These are phyloP conservation scores for Alosa alosa DNA, from an alignment of 2,113 vertebrate species.

Conservation along the genomic window DNA sequence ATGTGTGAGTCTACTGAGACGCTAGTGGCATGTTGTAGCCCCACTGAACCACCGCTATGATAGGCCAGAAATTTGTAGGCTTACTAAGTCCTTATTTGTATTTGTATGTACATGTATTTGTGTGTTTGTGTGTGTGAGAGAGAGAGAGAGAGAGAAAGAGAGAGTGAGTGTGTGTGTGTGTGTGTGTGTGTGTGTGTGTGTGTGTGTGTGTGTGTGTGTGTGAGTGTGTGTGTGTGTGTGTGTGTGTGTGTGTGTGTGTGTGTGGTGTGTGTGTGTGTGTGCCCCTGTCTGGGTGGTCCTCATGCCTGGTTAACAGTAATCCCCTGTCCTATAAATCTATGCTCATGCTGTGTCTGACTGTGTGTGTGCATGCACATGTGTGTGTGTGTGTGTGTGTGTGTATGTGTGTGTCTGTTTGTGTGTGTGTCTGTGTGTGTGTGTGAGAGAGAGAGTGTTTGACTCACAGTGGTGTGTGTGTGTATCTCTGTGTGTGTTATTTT, in stretches of 20 bases:
- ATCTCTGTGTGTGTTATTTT: neutral
- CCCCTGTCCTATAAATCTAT: conserved; percentile 72
- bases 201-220: conserved; percentile 4
- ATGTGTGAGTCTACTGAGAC: too few species aligned
- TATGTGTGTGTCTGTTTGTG: conserved; percentile 48
- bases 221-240: conserved; percentile 19
- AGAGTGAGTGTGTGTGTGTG: conserved; percentile 8
- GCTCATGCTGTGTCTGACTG: conserved; percentile 58
- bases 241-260: conserved; percentile 30
- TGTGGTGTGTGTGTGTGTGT: conserved; percentile 51
- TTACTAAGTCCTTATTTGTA: neutral
- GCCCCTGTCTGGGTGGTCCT: conserved; percentile 72
- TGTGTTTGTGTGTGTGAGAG: neutral
- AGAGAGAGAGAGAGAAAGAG: too few species aligned
- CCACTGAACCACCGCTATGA: too few species aligned
- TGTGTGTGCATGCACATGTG: neutral
- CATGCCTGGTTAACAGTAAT: conserved; percentile 68
- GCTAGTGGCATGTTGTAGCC: too few species aligned
- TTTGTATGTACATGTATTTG: neutral
- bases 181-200: neutral
- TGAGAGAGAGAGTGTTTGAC: conserved; percentile 47
- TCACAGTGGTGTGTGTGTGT: conserved; percentile 8
- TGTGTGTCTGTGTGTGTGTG: neutral
- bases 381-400: neutral
- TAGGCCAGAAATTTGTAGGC: too few species aligned